Evolutionary conservation across 2,888 invertebrate species (phyloP).

Genomic region (Stenoptilia bipunctidactyla): DNA sequence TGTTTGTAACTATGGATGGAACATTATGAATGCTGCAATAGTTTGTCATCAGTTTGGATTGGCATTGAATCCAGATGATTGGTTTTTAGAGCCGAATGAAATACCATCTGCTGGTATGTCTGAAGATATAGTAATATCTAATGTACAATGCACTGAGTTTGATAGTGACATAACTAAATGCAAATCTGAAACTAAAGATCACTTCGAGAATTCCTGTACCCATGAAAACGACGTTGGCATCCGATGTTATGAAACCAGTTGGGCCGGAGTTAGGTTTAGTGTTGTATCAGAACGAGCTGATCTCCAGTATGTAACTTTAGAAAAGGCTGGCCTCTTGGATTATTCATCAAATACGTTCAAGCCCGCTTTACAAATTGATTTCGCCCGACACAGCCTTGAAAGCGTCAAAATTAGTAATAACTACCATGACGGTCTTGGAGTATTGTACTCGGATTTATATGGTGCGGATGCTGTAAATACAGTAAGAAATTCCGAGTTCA

Average conservation of each 20-base stretch:
- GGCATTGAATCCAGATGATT: constrained; percentile 91
- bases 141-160: constrained; percentile 91
- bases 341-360: constrained; percentile 89
- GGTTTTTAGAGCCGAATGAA: constrained; percentile 86
- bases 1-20: constrained; percentile 97
- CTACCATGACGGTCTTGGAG: constrained; percentile 92
- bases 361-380: constrained; percentile 91
- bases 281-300: constrained; percentile 89
- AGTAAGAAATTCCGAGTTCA: constrained; percentile 87
- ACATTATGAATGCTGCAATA: constrained; percentile 88
- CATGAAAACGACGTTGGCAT: constrained; percentile 92
- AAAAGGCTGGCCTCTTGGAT: constrained; percentile 94
- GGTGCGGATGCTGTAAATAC: constrained; percentile 86
- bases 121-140: constrained; percentile 84
- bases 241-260: constrained; percentile 89
- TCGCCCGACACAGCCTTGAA: constrained; percentile 85
- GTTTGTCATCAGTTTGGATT: constrained; percentile 96
- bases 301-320: constrained; percentile 88
- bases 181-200: constrained; percentile 78
- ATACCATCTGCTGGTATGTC: constrained; percentile 83
- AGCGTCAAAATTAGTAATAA: constrained; percentile 87
- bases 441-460: constrained; percentile 94
- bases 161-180: constrained; percentile 93
- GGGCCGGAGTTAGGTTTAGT: constrained; percentile 94
- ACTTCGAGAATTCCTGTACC: constrained; percentile 90